Evolutionary conservation across 2,888 invertebrate genomes (phyloP).

Genomic region (Parasteatoda lunata): DNA sequence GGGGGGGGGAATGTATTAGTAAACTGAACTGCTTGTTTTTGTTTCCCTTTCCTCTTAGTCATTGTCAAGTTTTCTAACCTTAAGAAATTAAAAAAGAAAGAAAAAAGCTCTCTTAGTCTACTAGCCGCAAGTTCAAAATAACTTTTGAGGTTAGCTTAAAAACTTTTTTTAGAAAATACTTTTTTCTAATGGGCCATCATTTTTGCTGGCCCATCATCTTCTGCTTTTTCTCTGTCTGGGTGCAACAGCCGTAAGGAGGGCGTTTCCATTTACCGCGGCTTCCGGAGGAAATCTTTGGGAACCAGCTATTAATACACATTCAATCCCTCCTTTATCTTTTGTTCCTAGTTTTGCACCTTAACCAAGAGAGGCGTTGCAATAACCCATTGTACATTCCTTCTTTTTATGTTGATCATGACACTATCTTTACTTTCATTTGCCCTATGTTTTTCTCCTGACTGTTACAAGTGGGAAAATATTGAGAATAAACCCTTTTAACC

Average conservation of each 20-base stretch:
- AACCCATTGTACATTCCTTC: neutral
- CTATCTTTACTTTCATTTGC: too few species aligned
- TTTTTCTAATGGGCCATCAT: slow-evolving; percentile 31
- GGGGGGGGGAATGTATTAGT: too few species aligned
- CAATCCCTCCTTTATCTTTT: neutral
- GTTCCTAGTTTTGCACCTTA: neutral
- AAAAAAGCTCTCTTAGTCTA: neutral
- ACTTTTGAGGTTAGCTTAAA: neutral
- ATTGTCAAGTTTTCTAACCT: neutral
- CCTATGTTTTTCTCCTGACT: too few species aligned
- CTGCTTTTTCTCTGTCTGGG: slow-evolving; percentile 4
- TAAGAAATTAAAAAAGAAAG: neutral
- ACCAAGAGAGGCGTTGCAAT: neutral
- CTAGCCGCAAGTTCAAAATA: neutral
- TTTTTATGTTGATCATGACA: neutral
- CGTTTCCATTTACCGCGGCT: slow-evolving; percentile 18
- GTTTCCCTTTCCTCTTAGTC: neutral
- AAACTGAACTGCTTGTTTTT: too few species aligned
- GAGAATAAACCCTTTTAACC: neutral
- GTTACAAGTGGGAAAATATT: neutral
- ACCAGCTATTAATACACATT: slow-evolving; percentile 41
- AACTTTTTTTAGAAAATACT: neutral
- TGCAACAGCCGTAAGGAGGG: slow-evolving; percentile 45
- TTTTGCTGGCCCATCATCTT: slow-evolving; percentile 21
- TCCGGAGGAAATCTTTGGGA: slow-evolving; percentile 42